Base-by-base conservation (phyloP, 2,113 vertebrate species). In the Myrmophylax atrothorax region DNA sequence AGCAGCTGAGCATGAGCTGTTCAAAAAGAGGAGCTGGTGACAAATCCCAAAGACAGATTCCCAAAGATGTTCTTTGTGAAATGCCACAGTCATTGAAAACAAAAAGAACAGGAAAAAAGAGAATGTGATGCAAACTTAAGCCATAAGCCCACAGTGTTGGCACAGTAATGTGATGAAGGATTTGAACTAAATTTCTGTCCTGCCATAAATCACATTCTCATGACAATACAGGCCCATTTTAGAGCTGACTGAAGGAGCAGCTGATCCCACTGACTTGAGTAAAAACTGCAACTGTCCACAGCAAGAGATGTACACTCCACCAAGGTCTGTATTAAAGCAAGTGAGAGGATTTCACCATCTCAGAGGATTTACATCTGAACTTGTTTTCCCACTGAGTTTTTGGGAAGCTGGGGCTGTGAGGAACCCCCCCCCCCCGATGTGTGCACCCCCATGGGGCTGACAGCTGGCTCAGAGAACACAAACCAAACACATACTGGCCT, bases 401-500 rank as follows among this genome's bases (percentile, higher is more conserved):
- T 33, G 29, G 20, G 77, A 84, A 92, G 52, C 77, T n/a, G 78
- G 19, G 19, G n/a, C 59, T 59, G 4, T 64, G 66, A 66, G 35
- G n/a, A 69, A 49, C 12, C 50, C 42, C 62, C 53, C 42, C 62
- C 53, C 42, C 4, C 3, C 0, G 0, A 38, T 42, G 14, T 8
- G 14, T 4, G 19, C 13, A 37, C 40, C 83, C 82, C 56, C 49
- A 37, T 86, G 80, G 66, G 14, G n/a, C 59, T 86, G 84, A 90
- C 90, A 96, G 64, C 82, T 93, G 38, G 26, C 84, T 87, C 49
- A 20, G 24, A 89, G 63, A 89, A 83, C 40, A 86, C 89, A 80
- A 25, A 94, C 16, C 49, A 89, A 93, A 87, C 56, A 19, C 55
- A 60, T 50, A 88, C 52, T 95, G 96, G 95, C 93, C 87, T 94